These are phyloP conservation scores for Temnothorax unifasciatus DNA, from an alignment of 2,888 invertebrate species.

Conservation along the genomic window DNA sequence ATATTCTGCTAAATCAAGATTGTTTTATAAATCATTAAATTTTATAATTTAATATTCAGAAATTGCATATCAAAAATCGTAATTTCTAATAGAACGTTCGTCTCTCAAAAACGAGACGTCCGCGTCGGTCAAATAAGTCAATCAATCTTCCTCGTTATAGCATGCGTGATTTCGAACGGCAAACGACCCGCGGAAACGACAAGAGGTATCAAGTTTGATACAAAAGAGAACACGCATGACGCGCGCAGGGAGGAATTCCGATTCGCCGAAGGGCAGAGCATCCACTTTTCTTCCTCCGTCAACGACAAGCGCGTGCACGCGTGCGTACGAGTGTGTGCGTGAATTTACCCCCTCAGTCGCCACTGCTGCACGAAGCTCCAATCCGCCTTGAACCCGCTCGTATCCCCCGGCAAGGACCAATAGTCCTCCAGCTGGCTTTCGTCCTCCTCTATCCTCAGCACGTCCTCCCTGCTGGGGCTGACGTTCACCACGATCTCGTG, in stretches of 20 bases:
- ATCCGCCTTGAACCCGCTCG: slow-evolving; percentile 88
- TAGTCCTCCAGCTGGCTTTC: slow-evolving; percentile 83
- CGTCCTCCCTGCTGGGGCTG: slow-evolving; percentile 86
- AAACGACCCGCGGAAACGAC: background rate
- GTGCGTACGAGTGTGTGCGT: slow-evolving; percentile 38
- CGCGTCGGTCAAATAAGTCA: background rate
- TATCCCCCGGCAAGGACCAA: slow-evolving; percentile 86
- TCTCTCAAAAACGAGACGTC: background rate
- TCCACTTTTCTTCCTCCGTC: slow-evolving; percentile 60
- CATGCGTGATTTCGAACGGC: background rate
- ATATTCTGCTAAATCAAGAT: background rate
- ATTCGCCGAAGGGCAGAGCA: slow-evolving; percentile 43
- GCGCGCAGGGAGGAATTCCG: slow-evolving; percentile 11
- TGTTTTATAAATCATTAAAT: background rate
- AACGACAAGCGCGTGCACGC: slow-evolving; percentile 24
- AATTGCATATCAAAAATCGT: background rate
- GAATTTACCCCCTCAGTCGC: slow-evolving; percentile 89
- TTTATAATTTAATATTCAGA: background rate
- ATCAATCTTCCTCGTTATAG: background rate
- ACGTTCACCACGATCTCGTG: slow-evolving; percentile 88
- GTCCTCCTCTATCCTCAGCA: slow-evolving; percentile 84
- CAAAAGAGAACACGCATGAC: background rate
- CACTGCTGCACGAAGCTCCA: slow-evolving; percentile 93
- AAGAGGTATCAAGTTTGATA: background rate
- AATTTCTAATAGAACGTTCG: background rate